Percentiles rank a stretch among this genome's conserved stretches.
Conservation (phyloP, 2,888 invertebrate genomes). For the Dioctria rufipes region DNA sequence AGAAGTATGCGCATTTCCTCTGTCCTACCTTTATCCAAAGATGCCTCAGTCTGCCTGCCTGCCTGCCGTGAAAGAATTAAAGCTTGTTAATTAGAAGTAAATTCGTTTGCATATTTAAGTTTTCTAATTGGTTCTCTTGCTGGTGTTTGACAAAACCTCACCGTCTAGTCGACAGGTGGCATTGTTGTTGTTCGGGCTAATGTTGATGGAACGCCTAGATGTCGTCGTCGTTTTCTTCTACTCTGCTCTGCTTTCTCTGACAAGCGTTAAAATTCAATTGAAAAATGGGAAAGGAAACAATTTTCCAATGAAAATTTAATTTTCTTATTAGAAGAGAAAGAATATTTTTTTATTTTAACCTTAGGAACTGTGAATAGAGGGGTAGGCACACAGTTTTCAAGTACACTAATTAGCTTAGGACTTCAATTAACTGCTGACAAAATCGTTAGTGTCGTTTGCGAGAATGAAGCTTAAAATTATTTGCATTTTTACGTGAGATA, state of each 20-base stretch:
- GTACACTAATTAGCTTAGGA: slow-evolving; percentile 21
- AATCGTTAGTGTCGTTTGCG: too few relatives aligned
- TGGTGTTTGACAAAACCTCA: slow-evolving; percentile 8
- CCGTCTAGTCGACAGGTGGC: slow-evolving; percentile 21
- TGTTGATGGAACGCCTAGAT: neutral
- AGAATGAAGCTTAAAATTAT: too few relatives aligned
- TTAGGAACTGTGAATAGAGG: slow-evolving; percentile 14
- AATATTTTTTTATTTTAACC: slow-evolving; percentile 26
- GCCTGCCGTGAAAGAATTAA: slow-evolving; percentile 28
- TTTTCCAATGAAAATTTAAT: slow-evolving; percentile 54
- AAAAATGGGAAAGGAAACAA: slow-evolving; percentile 55
- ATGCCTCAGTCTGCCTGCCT: slow-evolving; percentile 7
- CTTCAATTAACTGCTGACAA: slow-evolving; percentile 33
- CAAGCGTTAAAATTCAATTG: slow-evolving; percentile 49
- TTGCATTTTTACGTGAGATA: too few relatives aligned
- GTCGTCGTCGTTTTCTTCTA: neutral
- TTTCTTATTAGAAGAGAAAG: slow-evolving; percentile 39
- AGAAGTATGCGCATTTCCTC: slow-evolving; percentile 1
- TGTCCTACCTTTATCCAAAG: neutral
- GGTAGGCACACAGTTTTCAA: slow-evolving; percentile 8
- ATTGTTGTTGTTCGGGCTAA: slow-evolving; percentile 16
- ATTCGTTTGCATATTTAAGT: slow-evolving; percentile 54
- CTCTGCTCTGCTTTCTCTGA: neutral
- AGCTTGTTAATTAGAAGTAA: slow-evolving; percentile 52
- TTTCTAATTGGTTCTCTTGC: slow-evolving; percentile 45